These are phyloP conservation scores for Trinorchestia longiramus DNA, from an alignment of 1,140 invertebrate species.

Conservation along the genomic window DNA sequence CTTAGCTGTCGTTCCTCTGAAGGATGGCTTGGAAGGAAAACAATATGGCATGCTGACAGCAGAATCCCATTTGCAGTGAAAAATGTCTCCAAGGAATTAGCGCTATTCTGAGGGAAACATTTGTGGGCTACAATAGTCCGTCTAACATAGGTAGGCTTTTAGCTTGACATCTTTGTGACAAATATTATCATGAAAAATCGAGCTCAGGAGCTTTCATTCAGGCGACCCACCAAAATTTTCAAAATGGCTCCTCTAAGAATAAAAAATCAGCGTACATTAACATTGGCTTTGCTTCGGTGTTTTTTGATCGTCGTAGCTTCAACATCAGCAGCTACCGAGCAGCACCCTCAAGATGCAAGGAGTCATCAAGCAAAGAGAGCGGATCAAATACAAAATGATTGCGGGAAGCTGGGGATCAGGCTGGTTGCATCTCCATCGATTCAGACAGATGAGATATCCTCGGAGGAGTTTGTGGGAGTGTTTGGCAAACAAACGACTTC, in stretches of 20 bases:
- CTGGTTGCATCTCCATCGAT: constrained; percentile 8
- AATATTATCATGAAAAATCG: constrained; percentile 1
- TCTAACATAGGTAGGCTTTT: background rate
- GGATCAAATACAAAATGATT: background rate
- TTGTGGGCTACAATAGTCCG: background rate
- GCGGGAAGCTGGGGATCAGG: background rate
- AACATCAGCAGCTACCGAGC: background rate
- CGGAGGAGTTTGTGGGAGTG: background rate
- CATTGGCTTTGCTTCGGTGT: background rate
- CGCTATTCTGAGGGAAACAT: background rate
- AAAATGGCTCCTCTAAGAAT: background rate
- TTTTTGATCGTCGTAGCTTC: background rate
- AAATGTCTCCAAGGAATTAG: constrained; percentile 24
- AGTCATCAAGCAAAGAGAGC: background rate
- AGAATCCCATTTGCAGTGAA: constrained; percentile 18
- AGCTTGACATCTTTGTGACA: constrained; percentile 29
- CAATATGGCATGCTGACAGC: constrained; percentile 7
- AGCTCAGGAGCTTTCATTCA: background rate
- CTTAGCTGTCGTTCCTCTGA: background rate
- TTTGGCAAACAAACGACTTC: constrained; percentile 29
- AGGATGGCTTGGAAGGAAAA: background rate
- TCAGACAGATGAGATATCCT: constrained; percentile 36
- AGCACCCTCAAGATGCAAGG: background rate
- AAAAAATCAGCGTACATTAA: background rate
- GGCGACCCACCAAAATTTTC: constrained; percentile 14